These are phyloP conservation scores for Lepus americanus DNA, from an alignment of 2,113 vertebrate species.

Conservation along the genomic window DNA sequence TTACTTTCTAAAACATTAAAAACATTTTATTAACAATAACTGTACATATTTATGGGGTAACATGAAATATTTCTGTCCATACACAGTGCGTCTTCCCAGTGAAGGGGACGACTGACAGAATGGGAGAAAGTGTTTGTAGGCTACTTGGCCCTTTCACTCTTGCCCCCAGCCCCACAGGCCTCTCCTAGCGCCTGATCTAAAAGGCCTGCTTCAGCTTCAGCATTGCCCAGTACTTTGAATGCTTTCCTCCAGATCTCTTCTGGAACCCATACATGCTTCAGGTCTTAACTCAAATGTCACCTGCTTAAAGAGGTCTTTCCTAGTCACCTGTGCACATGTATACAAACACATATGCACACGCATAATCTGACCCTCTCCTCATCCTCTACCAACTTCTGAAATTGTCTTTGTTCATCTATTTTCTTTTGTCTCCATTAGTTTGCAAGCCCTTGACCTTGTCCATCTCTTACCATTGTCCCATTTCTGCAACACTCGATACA, in stretches of 20 bases:
- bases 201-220: neutral
- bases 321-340: neutral
- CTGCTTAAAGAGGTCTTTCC: neutral
- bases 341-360: neutral
- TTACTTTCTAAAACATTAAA: too few species aligned
- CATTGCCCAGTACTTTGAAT: neutral
- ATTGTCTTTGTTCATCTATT: neutral
- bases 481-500: neutral
- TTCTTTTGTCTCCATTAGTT: neutral
- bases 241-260: neutral
- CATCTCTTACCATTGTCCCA: neutral
- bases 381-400: neutral
- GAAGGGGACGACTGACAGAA: too few species aligned
- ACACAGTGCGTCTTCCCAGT: too few species aligned
- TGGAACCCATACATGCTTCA: neutral
- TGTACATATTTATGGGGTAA: too few species aligned
- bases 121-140: too few species aligned
- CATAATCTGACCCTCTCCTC: neutral
- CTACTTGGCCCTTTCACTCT: neutral
- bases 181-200: neutral
- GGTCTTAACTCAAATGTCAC: neutral
- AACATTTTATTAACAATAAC: too few species aligned
- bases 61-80: too few species aligned
- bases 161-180: too few species aligned
- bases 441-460: neutral